Evolutionary conservation across 2,113 vertebrate genomes (phyloP).

Genomic region (Arothron firmamentum): DNA sequence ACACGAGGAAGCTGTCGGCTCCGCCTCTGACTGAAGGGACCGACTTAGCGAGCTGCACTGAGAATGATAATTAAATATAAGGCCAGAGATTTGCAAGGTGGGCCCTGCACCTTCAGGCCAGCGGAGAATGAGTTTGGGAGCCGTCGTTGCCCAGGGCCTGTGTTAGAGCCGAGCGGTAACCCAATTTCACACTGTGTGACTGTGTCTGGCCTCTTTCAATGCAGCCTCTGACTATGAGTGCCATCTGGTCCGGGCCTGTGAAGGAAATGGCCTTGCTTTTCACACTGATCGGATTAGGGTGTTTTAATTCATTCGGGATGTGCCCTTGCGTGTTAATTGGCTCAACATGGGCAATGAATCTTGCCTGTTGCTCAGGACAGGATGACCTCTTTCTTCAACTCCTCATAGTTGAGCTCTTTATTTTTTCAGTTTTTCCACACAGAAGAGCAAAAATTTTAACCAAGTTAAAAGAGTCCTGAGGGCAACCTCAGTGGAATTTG

Average conservation of each 20-base stretch:
- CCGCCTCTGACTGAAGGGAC: slow-evolving; percentile 46
- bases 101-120: slow-evolving; percentile 68
- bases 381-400: slow-evolving; percentile 44
- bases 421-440: too few relatives aligned
- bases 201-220: slow-evolving; percentile 67
- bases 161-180: slow-evolving; percentile 75
- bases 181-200: slow-evolving; percentile 79
- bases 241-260: slow-evolving; percentile 75
- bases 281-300: slow-evolving; percentile 78
- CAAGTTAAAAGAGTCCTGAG: too few relatives aligned
- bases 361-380: slow-evolving; percentile 60
- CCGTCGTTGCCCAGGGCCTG: slow-evolving; percentile 64
- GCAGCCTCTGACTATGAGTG: slow-evolving; percentile 62
- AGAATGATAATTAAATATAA: slow-evolving; percentile 70
- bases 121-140: slow-evolving; percentile 57
- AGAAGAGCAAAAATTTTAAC: too few relatives aligned
- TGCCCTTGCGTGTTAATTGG: slow-evolving; percentile 79
- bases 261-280: slow-evolving; percentile 77
- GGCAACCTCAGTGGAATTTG: too few relatives aligned
- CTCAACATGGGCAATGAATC: slow-evolving; percentile 77
- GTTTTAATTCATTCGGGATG: slow-evolving; percentile 81
- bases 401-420: slow-evolving; percentile 4
- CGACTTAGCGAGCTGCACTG: slow-evolving; percentile 54
- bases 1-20: slow-evolving; percentile 49
- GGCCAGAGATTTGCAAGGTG: slow-evolving; percentile 56